phyloP scores from a whole-genome alignment of 2,888 invertebrate species.

The Leptinotarsa peninsularis region DNA sequence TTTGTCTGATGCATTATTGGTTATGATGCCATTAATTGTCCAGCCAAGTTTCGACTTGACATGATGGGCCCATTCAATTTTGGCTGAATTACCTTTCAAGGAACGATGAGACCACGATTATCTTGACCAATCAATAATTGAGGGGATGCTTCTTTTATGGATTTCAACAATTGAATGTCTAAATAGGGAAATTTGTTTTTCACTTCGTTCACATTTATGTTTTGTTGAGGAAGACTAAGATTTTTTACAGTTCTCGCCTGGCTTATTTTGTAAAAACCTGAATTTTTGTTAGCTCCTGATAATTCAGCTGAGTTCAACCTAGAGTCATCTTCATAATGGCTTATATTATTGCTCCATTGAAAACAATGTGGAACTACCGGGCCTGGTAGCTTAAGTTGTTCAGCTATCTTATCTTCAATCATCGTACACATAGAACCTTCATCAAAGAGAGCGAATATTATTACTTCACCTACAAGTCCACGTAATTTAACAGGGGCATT shows the following conservation, averaged over 20 bases:
- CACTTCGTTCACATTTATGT: not conserved
- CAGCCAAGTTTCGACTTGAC: no score
- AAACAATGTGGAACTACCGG: conserved; percentile 3
- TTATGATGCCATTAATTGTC: no score
- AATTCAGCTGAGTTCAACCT: not conserved
- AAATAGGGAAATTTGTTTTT: not conserved
- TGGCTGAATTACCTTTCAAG: no score
- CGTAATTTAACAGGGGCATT: not conserved
- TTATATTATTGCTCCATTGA: conserved; percentile 12
- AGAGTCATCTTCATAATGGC: conserved; percentile 10
- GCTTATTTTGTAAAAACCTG: not conserved
- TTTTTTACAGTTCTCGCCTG: not conserved
- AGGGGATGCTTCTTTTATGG: not conserved
- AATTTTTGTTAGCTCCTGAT: not conserved
- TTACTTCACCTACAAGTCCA: conserved; percentile 10
- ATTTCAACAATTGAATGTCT: not conserved
- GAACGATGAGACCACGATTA: no score
- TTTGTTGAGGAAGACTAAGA: not conserved
- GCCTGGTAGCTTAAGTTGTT: not conserved
- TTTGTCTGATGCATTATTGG: not conserved
- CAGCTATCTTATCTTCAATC: conserved; percentile 1
- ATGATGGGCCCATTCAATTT: no score
- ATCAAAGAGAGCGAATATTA: conserved; percentile 13
- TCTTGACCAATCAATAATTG: no score
- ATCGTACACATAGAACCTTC: conserved; percentile 16